phyloP scores from a whole-genome alignment of 1,140 invertebrate genomes.

The Heliconius eleuchia region DNA sequence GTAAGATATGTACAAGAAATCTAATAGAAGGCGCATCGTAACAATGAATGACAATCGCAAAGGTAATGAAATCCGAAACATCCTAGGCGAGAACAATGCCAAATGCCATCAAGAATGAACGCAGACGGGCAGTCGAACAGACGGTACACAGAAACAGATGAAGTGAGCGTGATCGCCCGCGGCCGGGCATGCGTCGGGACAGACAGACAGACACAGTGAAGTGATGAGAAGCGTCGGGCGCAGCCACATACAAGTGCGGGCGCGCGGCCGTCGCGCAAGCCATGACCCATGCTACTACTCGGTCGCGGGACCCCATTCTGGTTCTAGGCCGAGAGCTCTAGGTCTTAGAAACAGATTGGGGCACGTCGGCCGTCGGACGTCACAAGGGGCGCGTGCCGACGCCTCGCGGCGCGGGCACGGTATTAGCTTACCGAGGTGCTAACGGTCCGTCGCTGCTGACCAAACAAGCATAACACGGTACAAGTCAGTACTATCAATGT shows the following conservation, averaged over 20 bases:
- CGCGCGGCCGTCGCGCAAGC: slow-evolving; percentile 78
- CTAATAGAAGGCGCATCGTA: slow-evolving; percentile 78
- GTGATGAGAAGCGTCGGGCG: slow-evolving; percentile 80
- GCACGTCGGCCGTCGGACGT: slow-evolving; percentile 69
- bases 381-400: slow-evolving; percentile 77
- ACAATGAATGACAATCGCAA: slow-evolving; percentile 77
- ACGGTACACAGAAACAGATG: slow-evolving; percentile 79
- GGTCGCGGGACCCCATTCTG: slow-evolving; percentile 50
- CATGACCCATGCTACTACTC: slow-evolving; percentile 80
- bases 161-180: slow-evolving; percentile 79
- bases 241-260: slow-evolving; percentile 79
- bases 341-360: slow-evolving; percentile 35
- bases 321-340: slow-evolving; percentile 28
- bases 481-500: slow-evolving; percentile 75
- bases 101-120: slow-evolving; percentile 75
- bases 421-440: slow-evolving; percentile 78
- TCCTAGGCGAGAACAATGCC: slow-evolving; percentile 73
- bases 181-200: slow-evolving; percentile 79
- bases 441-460: slow-evolving; percentile 80
- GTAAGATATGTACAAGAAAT: slow-evolving; percentile 74
- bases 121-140: slow-evolving; percentile 73
- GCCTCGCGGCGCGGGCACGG: slow-evolving; percentile 67
- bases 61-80: slow-evolving; percentile 73
- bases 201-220: slow-evolving; percentile 80
- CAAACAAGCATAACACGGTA: slow-evolving; percentile 79